Evolutionary conservation across 2,797 vertebrate genomes (phyloP).

Genomic region (Galaxias olidus): DNA sequence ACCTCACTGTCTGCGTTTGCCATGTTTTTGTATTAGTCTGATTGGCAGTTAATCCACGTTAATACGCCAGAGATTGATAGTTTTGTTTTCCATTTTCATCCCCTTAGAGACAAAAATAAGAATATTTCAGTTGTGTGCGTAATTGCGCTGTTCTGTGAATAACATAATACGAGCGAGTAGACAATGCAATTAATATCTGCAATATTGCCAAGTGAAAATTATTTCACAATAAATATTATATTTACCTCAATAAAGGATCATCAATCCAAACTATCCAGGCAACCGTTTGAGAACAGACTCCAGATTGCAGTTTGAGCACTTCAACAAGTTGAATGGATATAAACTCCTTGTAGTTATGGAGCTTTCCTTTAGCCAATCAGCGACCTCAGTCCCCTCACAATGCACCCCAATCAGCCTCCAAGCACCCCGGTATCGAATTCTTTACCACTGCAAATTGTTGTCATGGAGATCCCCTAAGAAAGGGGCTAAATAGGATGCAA

Average conservation of each 20-base stretch:
- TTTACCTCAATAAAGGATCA: slow-evolving; percentile 24
- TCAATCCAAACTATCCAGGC: slow-evolving; percentile 48
- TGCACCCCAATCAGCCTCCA: slow-evolving; percentile 96
- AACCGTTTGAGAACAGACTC: slow-evolving; percentile 73
- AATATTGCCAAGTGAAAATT: neutral
- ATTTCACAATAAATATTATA: slow-evolving; percentile 43
- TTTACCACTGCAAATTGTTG: slow-evolving; percentile 96
- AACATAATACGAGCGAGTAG: too few relatives aligned
- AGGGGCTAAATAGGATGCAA: slow-evolving; percentile 85
- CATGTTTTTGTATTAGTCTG: slow-evolving; percentile 68
- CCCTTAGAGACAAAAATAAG: slow-evolving; percentile 38
- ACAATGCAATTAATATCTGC: too few relatives aligned
- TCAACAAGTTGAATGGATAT: slow-evolving; percentile 97
- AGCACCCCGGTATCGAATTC: slow-evolving; percentile 95
- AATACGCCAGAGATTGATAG: slow-evolving; percentile 7
- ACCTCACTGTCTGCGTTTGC: slow-evolving; percentile 94
- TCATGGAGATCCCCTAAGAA: slow-evolving; percentile 90
- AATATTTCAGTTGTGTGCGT: too few relatives aligned
- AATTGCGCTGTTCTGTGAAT: too few relatives aligned
- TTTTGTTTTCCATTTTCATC: slow-evolving; percentile 28
- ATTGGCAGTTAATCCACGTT: slow-evolving; percentile 56
- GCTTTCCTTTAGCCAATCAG: slow-evolving; percentile 96
- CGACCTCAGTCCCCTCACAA: slow-evolving; percentile 95
- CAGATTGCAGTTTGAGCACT: slow-evolving; percentile 81
- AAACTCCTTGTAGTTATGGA: slow-evolving; percentile 92